Evolutionary conservation across 2,888 invertebrate species (phyloP).

Genomic region (Pandemis corylana): DNA sequence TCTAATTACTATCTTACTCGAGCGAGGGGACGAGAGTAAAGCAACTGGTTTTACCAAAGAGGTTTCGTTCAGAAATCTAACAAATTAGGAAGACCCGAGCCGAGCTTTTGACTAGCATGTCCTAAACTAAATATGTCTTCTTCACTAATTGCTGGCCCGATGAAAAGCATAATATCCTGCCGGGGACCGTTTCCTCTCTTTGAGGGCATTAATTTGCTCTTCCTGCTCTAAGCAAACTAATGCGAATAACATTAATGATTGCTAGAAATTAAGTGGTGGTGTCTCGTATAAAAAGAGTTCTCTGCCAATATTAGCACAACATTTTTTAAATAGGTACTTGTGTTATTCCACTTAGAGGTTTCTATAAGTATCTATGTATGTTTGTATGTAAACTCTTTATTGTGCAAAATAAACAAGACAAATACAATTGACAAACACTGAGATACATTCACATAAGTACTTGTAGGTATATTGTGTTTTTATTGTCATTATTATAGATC

Average conservation of each 20-base stretch:
- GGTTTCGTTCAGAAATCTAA: conserved; percentile 4
- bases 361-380: too few species aligned
- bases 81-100: conserved; percentile 15
- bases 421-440: too few species aligned
- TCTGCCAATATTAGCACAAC: too few species aligned
- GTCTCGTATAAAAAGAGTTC: too few species aligned
- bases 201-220: conserved; percentile 72
- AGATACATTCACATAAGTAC: too few species aligned
- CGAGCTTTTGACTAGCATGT: conserved; percentile 33
- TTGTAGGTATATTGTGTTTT: too few species aligned
- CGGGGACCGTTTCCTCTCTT: conserved; percentile 61
- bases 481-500: too few species aligned
- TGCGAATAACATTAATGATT: conserved; percentile 49
- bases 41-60: background rate
- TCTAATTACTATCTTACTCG: background rate
- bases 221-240: conserved; percentile 66
- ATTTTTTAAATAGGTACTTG: too few species aligned
- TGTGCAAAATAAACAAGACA: too few species aligned
- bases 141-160: conserved; percentile 61
- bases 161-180: conserved; percentile 74
- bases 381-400: too few species aligned
- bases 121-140: conserved; percentile 47
- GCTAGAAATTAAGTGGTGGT: conserved; percentile 43
- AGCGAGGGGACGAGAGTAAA: background rate
- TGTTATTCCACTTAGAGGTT: too few species aligned